Evolutionary conservation across 2,888 invertebrate species (phyloP).

Genomic region (Athalia rosae): DNA sequence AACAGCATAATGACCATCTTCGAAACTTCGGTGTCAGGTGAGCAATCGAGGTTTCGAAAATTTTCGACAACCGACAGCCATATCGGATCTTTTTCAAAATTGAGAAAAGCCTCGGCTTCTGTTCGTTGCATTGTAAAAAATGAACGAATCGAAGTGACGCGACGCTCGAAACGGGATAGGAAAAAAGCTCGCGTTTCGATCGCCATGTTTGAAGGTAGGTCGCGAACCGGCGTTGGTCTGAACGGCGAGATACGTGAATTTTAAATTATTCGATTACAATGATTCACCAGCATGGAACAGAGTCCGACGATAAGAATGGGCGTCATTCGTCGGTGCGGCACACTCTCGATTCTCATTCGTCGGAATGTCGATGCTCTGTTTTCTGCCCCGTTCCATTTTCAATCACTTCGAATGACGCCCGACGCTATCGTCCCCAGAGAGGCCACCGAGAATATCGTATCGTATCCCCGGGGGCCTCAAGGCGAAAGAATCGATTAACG

Average conservation of each 20-base stretch:
- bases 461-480: no score
- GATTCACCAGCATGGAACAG: constrained; percentile 48
- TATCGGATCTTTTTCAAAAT: neutral
- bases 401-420: neutral
- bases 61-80: neutral
- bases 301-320: constrained; percentile 48
- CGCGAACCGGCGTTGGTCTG: constrained; percentile 15
- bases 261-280: constrained; percentile 45
- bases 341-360: neutral
- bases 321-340: neutral
- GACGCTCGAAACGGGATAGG: neutral
- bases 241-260: no score
- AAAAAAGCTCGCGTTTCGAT: neutral
- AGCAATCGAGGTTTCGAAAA: constrained; percentile 45
- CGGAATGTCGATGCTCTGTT: constrained; percentile 29
- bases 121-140: neutral
- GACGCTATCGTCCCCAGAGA: no score
- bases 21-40: constrained; percentile 83
- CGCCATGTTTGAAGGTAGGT: constrained; percentile 27
- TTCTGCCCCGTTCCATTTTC: constrained; percentile 16
- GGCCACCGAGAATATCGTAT: no score
- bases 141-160: no score
- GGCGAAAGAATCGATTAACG: no score
- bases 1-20: constrained; percentile 87
- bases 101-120: neutral